Evolutionary conservation across 92 coral and sea anemone genomes (phyloP), one percentile per base, ranked within the genome.

Genomic region (Epizoanthus fatuus): DNA sequence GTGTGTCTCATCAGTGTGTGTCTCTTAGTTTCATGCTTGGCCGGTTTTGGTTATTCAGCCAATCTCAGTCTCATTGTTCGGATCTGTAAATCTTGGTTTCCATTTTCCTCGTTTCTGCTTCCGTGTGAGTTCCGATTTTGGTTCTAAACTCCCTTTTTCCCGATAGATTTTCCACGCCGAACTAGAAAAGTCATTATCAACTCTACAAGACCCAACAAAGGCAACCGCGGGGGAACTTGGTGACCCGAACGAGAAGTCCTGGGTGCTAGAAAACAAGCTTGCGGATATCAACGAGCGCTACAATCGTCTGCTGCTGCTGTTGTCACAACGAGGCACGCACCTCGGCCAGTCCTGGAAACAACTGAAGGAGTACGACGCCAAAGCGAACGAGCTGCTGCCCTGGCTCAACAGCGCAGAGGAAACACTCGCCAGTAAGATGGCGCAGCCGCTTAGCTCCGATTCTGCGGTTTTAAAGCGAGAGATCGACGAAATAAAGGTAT

Each of bases 201-300:
- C 95, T 53, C 89, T 97, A 49, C 87, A 82, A 84, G 88, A 95
- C 38, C 94, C 97, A 6, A 72, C 90, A 19, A 90, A 91, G 38
- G 77, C 87, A 14, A 77, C 86, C 5, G 92, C 85, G 4, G 88
- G 83, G 40, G 92, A 82, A 13, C 90, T 93, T 16, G 86, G 93
- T 38, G 94, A 93, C 85, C 98, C 99, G 19, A 94, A 93, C 81
- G 99, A 97, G 81, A 95, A 97, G 90, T 95, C 98, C 91, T 97
- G 99, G 99, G 99, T 96, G 65, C 98, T 97, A 87, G 99, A 97
- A 58, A 97, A 95, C 90, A 97, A 97, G 75, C 95, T 97, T 19
- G 95, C 99, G 0, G 99, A 97, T 72, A 97, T 97, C 89, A 97
- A 97, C 85, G 99, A 97, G 69, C 97, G 99, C 3, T 97, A 97